Conservation (phyloP, 2,113 vertebrate species). For the Xenopus borealis region DNA sequence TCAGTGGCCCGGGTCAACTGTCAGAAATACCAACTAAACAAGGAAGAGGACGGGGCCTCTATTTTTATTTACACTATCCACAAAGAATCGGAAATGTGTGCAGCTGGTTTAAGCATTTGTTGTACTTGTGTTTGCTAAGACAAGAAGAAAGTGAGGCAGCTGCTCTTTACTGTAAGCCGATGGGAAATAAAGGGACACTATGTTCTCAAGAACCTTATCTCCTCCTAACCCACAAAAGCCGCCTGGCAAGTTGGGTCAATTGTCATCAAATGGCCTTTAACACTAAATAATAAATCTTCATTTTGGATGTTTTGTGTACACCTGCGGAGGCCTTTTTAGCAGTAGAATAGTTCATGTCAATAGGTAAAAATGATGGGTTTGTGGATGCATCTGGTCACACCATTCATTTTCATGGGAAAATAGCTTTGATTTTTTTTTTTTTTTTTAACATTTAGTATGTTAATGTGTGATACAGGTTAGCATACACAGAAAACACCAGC, state of each 20-base stretch:
- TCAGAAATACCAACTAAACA: conserved; percentile 5
- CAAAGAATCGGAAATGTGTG: conserved; percentile 14
- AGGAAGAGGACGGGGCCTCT: conserved; percentile 43
- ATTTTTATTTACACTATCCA: conserved; percentile 48
- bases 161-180: neutral
- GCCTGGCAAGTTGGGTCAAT: neutral
- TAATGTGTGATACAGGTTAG: too few species aligned
- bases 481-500: too few species aligned
- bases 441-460: too few species aligned
- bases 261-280: too few species aligned
- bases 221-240: neutral
- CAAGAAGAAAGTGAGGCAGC: neutral
- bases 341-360: too few species aligned
- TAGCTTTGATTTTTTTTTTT: too few species aligned
- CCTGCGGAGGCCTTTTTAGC: too few species aligned
- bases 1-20: conserved; percentile 1
- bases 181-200: neutral
- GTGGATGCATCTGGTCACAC: too few species aligned
- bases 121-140: conserved; percentile 39
- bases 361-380: too few species aligned
- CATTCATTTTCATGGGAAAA: too few species aligned
- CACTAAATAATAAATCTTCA: too few species aligned
- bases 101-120: conserved; percentile 36
- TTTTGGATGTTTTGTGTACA: too few species aligned
- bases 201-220: neutral